A percentile compares a stretch with the other conserved stretches of the same genome.
phyloP scores from a whole-genome alignment of 2,113 vertebrate genomes.

The Desmodus rotundus region DNA sequence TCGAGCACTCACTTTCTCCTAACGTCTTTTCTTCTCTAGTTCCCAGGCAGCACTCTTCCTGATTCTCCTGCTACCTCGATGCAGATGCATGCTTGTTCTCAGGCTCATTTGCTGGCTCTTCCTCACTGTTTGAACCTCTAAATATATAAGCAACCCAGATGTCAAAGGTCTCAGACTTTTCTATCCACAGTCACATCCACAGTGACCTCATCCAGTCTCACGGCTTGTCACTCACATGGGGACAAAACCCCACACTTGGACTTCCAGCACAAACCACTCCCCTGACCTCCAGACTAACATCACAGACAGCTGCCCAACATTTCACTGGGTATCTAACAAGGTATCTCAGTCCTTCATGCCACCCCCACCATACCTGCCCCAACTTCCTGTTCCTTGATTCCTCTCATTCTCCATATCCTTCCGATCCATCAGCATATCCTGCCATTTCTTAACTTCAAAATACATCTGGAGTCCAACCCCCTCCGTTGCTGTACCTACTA shows the following conservation, averaged over 20 bases:
- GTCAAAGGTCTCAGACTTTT: not conserved
- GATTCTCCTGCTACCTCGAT: not conserved
- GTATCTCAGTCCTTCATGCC: not conserved
- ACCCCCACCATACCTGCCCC: no score
- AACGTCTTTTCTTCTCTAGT: not conserved
- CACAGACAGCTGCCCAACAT: not conserved
- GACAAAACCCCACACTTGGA: not conserved
- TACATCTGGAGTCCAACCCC: not conserved
- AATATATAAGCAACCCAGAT: no score
- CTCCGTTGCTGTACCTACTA: not conserved
- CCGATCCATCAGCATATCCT: not conserved
- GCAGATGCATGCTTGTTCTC: not conserved
- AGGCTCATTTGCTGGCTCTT: not conserved
- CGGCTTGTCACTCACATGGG: not conserved
- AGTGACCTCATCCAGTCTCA: not conserved
- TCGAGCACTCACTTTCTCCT: not conserved
- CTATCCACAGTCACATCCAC: not conserved
- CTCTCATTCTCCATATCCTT: not conserved
- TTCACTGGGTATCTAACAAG: not conserved
- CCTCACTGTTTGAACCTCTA: not conserved
- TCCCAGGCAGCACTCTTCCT: accelerated
- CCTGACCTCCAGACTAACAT: not conserved
- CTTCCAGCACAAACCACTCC: not conserved
- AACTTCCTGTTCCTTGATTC: not conserved
- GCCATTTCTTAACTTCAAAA: not conserved